These are phyloP conservation scores for Tenthredo amoena DNA, from an alignment of 2,888 invertebrate species.

Conservation along the genomic window DNA sequence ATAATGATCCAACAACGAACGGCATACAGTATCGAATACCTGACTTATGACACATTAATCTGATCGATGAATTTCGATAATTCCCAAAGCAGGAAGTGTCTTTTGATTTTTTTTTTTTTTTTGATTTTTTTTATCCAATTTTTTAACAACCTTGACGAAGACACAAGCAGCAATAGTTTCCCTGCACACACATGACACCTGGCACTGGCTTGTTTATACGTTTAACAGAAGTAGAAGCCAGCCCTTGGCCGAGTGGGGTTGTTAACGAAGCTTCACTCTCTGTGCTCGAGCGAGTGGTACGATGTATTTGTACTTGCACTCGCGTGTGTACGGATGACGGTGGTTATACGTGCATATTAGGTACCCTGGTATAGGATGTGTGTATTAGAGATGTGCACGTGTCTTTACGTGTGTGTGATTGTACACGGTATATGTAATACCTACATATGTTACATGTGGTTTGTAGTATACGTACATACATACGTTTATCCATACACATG, in stretches of 20 bases:
- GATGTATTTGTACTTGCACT: not conserved
- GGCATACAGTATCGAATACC: no score
- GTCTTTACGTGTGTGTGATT: not conserved
- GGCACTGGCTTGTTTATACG: slow-evolving; percentile 19
- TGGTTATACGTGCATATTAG: not conserved
- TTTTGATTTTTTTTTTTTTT: not conserved
- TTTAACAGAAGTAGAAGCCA: slow-evolving; percentile 30
- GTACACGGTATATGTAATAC: not conserved
- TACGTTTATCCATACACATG: not conserved
- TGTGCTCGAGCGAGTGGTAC: not conserved
- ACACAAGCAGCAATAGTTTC: not conserved
- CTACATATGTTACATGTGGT: not conserved
- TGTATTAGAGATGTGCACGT: not conserved
- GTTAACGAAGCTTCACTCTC: slow-evolving; percentile 15
- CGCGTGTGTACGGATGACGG: not conserved
- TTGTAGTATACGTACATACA: not conserved
- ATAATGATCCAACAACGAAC: no score
- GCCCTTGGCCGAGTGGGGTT: slow-evolving; percentile 38
- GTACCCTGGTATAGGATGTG: not conserved
- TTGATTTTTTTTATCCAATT: not conserved
- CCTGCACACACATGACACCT: not conserved
- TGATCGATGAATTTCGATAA: not conserved
- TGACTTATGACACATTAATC: not conserved
- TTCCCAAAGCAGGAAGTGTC: not conserved
- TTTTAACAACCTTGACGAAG: not conserved